Evolutionary conservation across 1,140 invertebrate species (phyloP), one percentile per base, ranked within the genome.

Genomic region (Microvelia longipes): DNA sequence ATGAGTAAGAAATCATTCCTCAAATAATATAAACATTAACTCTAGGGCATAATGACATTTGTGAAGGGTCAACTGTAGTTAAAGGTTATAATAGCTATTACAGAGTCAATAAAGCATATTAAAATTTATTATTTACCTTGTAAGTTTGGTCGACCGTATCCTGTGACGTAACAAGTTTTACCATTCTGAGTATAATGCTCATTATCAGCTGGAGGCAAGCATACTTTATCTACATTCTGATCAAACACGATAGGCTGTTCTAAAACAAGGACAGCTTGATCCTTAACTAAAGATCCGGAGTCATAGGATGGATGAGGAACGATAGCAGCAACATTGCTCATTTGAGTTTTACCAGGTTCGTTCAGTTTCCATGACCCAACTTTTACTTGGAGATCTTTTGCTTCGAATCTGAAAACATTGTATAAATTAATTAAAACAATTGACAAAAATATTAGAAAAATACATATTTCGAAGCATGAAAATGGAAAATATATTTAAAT

Each of bases 351-450:
- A 2, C 80, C 73, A 69, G 89, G 86, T 70, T 88, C 86, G 30
- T 88, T 87, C n/a, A 92, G 81, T 77, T 91, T 89, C 89, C 89
- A 93, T 86, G 91, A 90, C 11, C 91, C 91, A 1, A 88, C 86
- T 77, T 92, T 91, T 66, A 93, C 84, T 0, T 88, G 83, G 0
- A 93, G 78, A 73, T 91, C 87, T 28, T 82, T 80, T 0, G 87
- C 82, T 14, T 82, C 77, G 14, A 86, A 76, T 67, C 86, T 87
- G 73, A 14, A 78, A 77, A 69, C 69, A 50, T n/a, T n/a, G n/a
- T n/a, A n/a, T n/a, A n/a, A n/a, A n/a, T n/a, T n/a, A n/a, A n/a
- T n/a, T n/a, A 69, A 72, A 13, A 27, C 11, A n/a, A n/a, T n/a
- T 60, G n/a, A 60, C 13, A n/a, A 13, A n/a, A n/a, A n/a, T n/a